Evolutionary conservation across 2,113 vertebrate genomes (phyloP), one percentile per base, ranked within the genome.

Genomic region (Equus przewalskii): DNA sequence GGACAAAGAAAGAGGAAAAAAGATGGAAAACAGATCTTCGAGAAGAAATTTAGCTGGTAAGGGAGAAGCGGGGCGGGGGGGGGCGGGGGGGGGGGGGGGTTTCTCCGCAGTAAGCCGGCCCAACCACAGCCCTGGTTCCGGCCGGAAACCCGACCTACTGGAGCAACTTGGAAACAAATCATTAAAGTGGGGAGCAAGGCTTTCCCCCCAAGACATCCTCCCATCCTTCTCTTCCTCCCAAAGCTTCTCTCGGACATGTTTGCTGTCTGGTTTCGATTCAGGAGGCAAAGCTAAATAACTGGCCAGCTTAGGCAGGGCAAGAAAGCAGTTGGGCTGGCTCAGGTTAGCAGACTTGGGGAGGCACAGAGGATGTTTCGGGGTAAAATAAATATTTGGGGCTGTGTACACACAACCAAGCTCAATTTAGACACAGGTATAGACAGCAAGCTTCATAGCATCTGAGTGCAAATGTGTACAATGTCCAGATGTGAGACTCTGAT

Each of bases 181-280:
- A 54, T 58, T 85, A 49, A 93, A 96, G 41, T 88, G 95, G 95
- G 96, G 83, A 90, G 58, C 96, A 62, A 76, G 44, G 41, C 83
- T 65, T 65, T n/a, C 72, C 76, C 73, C 67, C 33, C 65, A 91
- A 95, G 49, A 89, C 41, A 60, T 75, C 86, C 78, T 89, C 75
- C 54, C 58, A 28, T 28, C 76, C 7, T 10, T 93, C 64, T 94
- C 82, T 65, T 87, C 89, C 82, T 78, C 75, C 65, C 60, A 72
- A 69, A 22, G 54, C 83, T 96, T 92, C 76, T 95, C 46, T 89
- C 16, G 0, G 28, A 93, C 49, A 83, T 44, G 21, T 90, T 65
- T 84, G 86, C 36, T 28, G 78, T 97, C 89, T 95, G 96, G 96
- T 97, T 97, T 96, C 91, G 36, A 97, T 98, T 97, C 83, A 36